phyloP scores from a whole-genome alignment of 1,140 invertebrate species.

The Physella acuta region DNA sequence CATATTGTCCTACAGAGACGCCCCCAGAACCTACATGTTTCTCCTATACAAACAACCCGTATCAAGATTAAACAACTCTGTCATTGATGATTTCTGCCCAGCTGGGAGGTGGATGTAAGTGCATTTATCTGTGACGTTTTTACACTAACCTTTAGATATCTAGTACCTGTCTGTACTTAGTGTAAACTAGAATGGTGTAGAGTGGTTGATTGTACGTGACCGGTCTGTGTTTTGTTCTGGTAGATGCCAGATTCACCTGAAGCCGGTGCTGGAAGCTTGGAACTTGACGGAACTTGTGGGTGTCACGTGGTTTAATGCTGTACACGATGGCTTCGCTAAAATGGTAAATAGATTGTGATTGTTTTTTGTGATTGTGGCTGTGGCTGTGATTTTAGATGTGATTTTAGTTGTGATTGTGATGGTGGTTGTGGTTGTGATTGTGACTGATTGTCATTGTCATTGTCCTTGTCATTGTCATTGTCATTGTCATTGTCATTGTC shows the following conservation, averaged over 20 bases:
- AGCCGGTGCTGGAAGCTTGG: not conserved
- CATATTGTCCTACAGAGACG: no score
- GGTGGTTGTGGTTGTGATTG: no score
- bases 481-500: not conserved
- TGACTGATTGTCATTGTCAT: not conserved
- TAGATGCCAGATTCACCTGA: slow-evolving; percentile 9
- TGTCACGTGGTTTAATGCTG: slow-evolving; percentile 8
- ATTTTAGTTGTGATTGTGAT: no score
- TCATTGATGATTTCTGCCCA: not conserved
- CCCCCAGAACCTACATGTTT: slow-evolving; percentile 5
- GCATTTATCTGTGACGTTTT: no score
- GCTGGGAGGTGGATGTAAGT: not conserved
- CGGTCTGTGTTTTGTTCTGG: no score
- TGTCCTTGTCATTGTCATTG: not conserved
- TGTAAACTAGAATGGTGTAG: no score
- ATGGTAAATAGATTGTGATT: not conserved
- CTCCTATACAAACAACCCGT: slow-evolving; percentile 1
- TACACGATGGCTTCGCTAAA: slow-evolving; percentile 11
- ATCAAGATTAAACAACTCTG: not conserved
- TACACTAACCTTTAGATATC: no score
- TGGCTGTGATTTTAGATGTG: no score
- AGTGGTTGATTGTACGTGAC: no score
- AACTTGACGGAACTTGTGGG: slow-evolving; percentile 8
- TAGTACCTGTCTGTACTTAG: no score
- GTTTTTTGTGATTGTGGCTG: no score